Evolutionary conservation across 2,888 invertebrate species (phyloP).

Genomic region (Mystacides longicornis): DNA sequence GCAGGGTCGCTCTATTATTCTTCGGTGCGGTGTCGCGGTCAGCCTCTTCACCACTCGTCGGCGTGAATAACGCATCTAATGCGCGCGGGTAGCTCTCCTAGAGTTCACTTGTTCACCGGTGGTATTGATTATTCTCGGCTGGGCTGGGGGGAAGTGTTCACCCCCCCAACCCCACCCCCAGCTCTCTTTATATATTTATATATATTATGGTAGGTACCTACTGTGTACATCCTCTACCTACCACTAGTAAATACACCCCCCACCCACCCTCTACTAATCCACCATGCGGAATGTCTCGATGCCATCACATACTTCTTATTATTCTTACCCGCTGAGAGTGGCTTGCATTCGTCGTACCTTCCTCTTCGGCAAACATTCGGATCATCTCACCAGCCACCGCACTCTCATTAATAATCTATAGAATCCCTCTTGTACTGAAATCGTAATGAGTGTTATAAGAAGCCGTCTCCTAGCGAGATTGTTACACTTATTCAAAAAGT

Average conservation of each 20-base stretch:
- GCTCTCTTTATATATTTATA: conserved; percentile 14
- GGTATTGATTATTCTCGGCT: conserved; percentile 23
- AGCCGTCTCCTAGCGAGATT: too few relatives aligned
- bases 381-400: too few relatives aligned
- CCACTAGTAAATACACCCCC: conserved; percentile 8
- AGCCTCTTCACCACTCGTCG: conserved; percentile 18
- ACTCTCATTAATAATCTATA: too few relatives aligned
- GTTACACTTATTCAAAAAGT: too few relatives aligned
- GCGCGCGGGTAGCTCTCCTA: conserved; percentile 29
- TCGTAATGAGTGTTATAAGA: too few relatives aligned
- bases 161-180: conserved; percentile 10
- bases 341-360: neutral
- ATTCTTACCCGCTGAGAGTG: conserved; percentile 7
- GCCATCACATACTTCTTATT: conserved; percentile 20
- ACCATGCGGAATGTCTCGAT: conserved; percentile 20
- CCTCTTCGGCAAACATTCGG: neutral
- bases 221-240: conserved; percentile 5
- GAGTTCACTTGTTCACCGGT: conserved; percentile 20
- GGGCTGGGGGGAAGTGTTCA: conserved; percentile 5
- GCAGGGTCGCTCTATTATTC: neutral
- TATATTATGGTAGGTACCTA: conserved; percentile 5
- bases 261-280: conserved; percentile 19
- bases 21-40: conserved; percentile 9
- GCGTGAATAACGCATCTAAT: conserved; percentile 28
- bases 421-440: too few relatives aligned